Evolutionary conservation across 2,113 vertebrate species (phyloP), one percentile per base, ranked within the genome.

Genomic region (Rousettus leschenaultii): DNA sequence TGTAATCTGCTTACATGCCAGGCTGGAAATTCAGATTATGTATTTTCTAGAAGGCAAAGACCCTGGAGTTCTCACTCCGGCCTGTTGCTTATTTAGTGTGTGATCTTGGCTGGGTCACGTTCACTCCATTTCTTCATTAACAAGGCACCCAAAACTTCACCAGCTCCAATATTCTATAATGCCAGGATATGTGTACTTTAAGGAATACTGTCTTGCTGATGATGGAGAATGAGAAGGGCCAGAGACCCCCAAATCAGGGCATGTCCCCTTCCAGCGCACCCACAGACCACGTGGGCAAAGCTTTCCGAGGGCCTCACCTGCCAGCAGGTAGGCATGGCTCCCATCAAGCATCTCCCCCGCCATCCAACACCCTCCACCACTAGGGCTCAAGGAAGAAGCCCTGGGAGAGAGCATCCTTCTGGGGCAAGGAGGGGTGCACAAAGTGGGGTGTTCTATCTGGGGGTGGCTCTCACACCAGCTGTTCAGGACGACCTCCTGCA

Each of bases 41-140:
- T 45, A 22, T 59, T 61, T 91, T 77, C 79, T 55, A 51, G 66
- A 53, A 63, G 71, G 16, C 55, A 21, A 88, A 82, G 57, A 77
- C 16, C 26, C 35, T 35, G 12, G 45, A 66, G 38, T 3, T 26
- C 80, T 28, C 26, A 70, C 28, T 40, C 14, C 43, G 61, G 2
- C 4, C 59, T 57, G 51, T 51, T 24, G 7, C 21, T 51, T 70
- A 26, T 26, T n/a, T 18, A 73, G 19, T 33, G 13, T 26, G 12
- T 18, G 53, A 28, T 18, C 16, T 33, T 19, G 7, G 12, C 22
- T n/a, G 55, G 24, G 4, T 26, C 61, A 14, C 0, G 5, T 22
- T 89, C 73, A 65, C 38, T 70, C 43, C 43, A 11, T 18, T 33
- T 86, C 35, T 74, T 57, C 40, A 51, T 22, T 48, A 55, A 30